Evolutionary conservation across 1,140 invertebrate genomes (phyloP).

Genomic region (Drosophila fuyamai): DNA sequence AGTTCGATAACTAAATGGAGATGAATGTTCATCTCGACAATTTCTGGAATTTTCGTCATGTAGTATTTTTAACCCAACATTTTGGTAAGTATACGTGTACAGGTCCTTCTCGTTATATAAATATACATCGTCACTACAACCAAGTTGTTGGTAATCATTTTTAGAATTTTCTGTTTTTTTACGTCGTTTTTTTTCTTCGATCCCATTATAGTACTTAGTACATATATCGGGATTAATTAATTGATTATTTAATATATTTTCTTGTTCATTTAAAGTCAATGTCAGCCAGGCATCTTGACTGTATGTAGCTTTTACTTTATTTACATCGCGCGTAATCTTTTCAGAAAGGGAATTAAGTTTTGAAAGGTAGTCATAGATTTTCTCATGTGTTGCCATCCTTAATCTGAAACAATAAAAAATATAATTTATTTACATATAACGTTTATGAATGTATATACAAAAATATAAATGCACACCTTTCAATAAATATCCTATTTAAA

Average conservation of each 20-base stretch:
- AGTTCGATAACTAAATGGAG: slow-evolving; percentile 71
- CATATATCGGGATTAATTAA: slow-evolving; percentile 68
- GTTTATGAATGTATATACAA: too few relatives aligned
- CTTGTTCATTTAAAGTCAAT: slow-evolving; percentile 50
- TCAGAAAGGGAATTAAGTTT: slow-evolving; percentile 68
- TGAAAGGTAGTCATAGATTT: slow-evolving; percentile 56
- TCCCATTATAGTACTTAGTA: slow-evolving; percentile 43
- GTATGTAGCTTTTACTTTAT: slow-evolving; percentile 48
- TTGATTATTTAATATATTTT: slow-evolving; percentile 58
- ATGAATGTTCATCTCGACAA: slow-evolving; percentile 76
- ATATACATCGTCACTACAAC: slow-evolving; percentile 25
- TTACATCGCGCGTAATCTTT: slow-evolving; percentile 63
- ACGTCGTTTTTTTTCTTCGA: background rate
- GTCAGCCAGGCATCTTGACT: slow-evolving; percentile 47
- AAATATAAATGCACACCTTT: too few relatives aligned
- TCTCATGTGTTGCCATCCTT: slow-evolving; percentile 36
- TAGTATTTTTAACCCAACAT: slow-evolving; percentile 56
- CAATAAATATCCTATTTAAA: too few relatives aligned
- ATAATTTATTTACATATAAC: too few relatives aligned
- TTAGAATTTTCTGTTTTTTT: background rate
- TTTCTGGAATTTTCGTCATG: slow-evolving; percentile 61
- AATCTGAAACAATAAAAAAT: background rate
- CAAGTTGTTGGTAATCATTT: background rate
- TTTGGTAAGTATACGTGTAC: slow-evolving; percentile 54
- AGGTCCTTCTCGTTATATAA: slow-evolving; percentile 54